phyloP scores from a whole-genome alignment of 1,140 invertebrate genomes.

The Lamellibrachia luymesi region DNA sequence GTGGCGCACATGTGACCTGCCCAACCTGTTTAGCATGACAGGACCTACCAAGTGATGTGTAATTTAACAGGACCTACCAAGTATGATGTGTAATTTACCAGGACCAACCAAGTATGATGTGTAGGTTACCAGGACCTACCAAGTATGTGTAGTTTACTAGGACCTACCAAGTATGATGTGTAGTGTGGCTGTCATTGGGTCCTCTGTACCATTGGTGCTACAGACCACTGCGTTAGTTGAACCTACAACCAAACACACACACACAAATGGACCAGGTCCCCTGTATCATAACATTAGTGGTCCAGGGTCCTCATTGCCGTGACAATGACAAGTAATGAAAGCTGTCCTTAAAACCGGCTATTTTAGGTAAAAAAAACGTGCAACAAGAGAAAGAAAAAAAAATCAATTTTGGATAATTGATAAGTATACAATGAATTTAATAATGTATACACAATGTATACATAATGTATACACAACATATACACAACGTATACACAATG shows the following conservation, averaged over 20 bases:
- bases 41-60: background rate
- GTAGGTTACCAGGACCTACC: background rate
- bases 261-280: background rate
- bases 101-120: background rate
- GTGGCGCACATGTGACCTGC: no score
- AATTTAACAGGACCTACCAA: background rate
- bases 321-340: background rate
- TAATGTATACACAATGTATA: no score
- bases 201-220: slow-evolving; percentile 79
- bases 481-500: no score
- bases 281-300: background rate
- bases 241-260: slow-evolving; percentile 55
- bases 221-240: slow-evolving; percentile 82
- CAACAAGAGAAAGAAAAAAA: background rate
- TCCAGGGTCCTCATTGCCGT: background rate
- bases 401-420: background rate
- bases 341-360: background rate
- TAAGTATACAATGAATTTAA: no score
- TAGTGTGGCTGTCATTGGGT: slow-evolving; percentile 76
- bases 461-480: no score
- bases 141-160: slow-evolving; percentile 62
- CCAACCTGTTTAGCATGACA: background rate
- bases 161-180: slow-evolving; percentile 74
- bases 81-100: background rate
- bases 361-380: background rate